phyloP scores from a whole-genome alignment of 2,888 invertebrate species.

The Xylota sylvarum region DNA sequence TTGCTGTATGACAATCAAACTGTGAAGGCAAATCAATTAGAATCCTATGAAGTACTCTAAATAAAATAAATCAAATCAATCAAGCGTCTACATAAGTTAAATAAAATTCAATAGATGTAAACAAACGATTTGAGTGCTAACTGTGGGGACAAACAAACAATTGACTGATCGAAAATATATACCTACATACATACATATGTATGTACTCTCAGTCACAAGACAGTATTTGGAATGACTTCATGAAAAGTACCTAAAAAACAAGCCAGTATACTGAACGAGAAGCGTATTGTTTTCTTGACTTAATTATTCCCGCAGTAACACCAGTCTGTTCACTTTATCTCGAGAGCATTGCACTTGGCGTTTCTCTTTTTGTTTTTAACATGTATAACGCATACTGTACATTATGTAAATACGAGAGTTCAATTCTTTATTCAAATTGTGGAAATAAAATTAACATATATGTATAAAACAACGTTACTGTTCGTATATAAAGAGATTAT shows the following conservation, averaged over 20 bases:
- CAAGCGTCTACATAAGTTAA: background rate
- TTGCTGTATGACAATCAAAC: too few species aligned
- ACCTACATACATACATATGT: too few species aligned
- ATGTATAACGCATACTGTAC: too few species aligned
- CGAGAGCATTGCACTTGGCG: too few species aligned
- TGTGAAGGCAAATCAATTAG: background rate
- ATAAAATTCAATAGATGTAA: slow-evolving; percentile 22
- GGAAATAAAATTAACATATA: too few species aligned
- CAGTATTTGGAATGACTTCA: background rate
- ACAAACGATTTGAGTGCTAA: slow-evolving; percentile 28
- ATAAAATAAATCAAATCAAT: slow-evolving; percentile 1
- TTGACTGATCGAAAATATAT: slow-evolving; percentile 9
- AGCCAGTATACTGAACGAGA: background rate
- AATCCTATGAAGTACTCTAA: background rate
- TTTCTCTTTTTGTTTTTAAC: too few species aligned
- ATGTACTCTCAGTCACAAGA: slow-evolving; percentile 30
- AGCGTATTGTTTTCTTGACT: background rate
- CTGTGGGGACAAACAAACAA: slow-evolving; percentile 14
- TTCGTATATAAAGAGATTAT: too few species aligned
- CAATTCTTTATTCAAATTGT: too few species aligned
- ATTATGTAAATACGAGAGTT: too few species aligned
- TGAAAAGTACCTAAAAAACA: background rate
- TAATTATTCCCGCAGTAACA: background rate
- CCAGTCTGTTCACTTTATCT: background rate
- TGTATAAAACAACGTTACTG: too few species aligned